Percentiles rank a stretch among this genome's conserved stretches.
Conservation (phyloP, 2,797 vertebrate species). For the Amphiprion clarkii region DNA sequence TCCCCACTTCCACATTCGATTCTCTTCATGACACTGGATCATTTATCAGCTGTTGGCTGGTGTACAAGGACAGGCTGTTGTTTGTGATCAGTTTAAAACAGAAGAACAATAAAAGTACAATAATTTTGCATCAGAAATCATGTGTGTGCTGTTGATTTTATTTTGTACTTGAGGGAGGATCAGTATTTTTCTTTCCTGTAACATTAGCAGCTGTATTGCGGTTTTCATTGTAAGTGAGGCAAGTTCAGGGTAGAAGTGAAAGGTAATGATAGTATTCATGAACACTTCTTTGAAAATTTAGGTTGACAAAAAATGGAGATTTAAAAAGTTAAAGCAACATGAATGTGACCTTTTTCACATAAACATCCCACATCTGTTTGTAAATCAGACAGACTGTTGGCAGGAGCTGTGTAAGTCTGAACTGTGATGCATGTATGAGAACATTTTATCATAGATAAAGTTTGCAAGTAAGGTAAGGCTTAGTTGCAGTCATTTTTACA, state of each 20-base stretch:
- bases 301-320: constrained; percentile 68
- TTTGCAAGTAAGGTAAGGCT: constrained; percentile 50
- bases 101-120: constrained; percentile 80
- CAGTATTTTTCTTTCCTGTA: constrained; percentile 17
- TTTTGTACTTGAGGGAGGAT: constrained; percentile 33
- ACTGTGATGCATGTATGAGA: constrained; percentile 18
- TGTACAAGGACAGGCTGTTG: constrained; percentile 37
- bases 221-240: constrained; percentile 4
- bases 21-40: constrained; percentile 88
- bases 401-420: background rate
- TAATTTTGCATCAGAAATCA: constrained; percentile 82
- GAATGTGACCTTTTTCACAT: constrained; percentile 37
- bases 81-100: constrained; percentile 81
- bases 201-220: constrained; percentile 1
- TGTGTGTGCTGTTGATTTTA: constrained; percentile 66
- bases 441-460: constrained; percentile 55
- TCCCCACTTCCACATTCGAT: constrained; percentile 63
- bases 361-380: constrained; percentile 18
- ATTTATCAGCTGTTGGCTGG: constrained; percentile 51
- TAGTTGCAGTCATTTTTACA: constrained; percentile 67
- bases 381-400: background rate
- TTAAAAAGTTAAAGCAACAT: constrained; percentile 81
- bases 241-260: constrained; percentile 8
- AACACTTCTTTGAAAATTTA: constrained; percentile 15
- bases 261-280: constrained; percentile 41